These are phyloP conservation scores for Dendrocopos noguchii DNA, from an alignment of 2,113 vertebrate genomes.

Conservation along the genomic window DNA sequence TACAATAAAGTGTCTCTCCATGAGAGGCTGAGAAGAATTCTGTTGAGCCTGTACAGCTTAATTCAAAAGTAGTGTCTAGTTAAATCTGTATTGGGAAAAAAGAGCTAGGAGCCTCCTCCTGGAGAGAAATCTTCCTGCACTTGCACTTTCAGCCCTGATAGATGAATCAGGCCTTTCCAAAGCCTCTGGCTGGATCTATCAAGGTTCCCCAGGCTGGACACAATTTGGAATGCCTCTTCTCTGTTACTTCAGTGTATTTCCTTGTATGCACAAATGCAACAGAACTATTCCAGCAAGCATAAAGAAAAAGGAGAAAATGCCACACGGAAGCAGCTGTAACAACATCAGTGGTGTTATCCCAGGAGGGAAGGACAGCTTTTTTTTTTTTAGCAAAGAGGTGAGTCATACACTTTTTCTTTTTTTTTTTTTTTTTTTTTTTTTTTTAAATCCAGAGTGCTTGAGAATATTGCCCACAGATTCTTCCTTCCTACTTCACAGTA, in stretches of 20 bases:
- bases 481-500: neutral
- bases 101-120: conserved; percentile 39
- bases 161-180: neutral
- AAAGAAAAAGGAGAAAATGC: neutral
- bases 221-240: neutral
- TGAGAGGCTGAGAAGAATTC: neutral
- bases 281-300: neutral
- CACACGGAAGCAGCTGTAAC: neutral
- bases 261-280: neutral
- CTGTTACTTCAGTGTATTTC: fast-evolving
- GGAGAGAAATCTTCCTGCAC: conserved; percentile 13
- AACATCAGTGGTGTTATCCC: neutral
- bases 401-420: neutral
- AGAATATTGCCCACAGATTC: neutral
- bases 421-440: too few relatives aligned
- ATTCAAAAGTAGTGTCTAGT: neutral
- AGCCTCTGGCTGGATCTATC: neutral
- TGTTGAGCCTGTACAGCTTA: neutral
- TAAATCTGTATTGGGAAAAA: neutral
- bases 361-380: neutral
- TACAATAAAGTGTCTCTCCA: neutral
- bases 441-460: neutral
- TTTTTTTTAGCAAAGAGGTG: neutral
- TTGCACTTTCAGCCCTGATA: neutral
- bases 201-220: neutral